Base-by-base conservation (phyloP, 2,797 vertebrate genomes). In the Muscicapa comitata region DNA sequence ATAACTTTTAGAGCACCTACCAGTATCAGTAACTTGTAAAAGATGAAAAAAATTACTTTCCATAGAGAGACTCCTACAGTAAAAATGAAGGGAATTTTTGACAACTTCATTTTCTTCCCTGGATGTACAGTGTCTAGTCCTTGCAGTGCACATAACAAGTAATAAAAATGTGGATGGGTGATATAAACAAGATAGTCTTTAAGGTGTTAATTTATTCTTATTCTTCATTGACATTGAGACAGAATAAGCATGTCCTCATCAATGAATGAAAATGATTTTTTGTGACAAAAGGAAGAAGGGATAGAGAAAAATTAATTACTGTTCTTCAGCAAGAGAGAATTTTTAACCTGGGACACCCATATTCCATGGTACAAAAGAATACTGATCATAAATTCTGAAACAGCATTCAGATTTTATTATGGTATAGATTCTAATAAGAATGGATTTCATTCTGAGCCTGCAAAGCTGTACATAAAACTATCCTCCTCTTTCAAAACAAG, bases 71-170 rank as follows among this genome's bases (percentile, higher is more conserved):
- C 58, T 91, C 88, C 76, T 91, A 66, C 15, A 83, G 47, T 33
- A 93, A 88, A 73, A 83, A 94, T 65, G 70, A 95, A 90, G 24
- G 61, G 37, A 96, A 96, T 91, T 96, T 96, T 95, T 97, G 95
- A 59, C 75, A 96, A 38, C 48, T 95, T 91, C 63, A 80, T 97
- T 82, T 75, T 48, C 20, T 83, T 96, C 38, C 47, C 84, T 74
- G 50, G 58, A 29, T 96, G 28, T 74, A 90, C 66, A 87, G 85
- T 96, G 50, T 92, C 53, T 95, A 94, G 91, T 91, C 59, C 88
- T 73, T 70, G 26, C 58, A 83, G 65, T 50, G 55, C 40, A 75
- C 31, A 70, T 87, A 78, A 31, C 54, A 26, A 89, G 55, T 70
- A 90, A 96, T 91, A 58, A 86, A 94, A 94, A 87, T 51, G 66